A percentile compares a stretch with the other conserved stretches of the same genome.
These are phyloP conservation scores for Drosophila dives DNA, from an alignment of 2,888 invertebrate genomes.

Conservation along the genomic window DNA sequence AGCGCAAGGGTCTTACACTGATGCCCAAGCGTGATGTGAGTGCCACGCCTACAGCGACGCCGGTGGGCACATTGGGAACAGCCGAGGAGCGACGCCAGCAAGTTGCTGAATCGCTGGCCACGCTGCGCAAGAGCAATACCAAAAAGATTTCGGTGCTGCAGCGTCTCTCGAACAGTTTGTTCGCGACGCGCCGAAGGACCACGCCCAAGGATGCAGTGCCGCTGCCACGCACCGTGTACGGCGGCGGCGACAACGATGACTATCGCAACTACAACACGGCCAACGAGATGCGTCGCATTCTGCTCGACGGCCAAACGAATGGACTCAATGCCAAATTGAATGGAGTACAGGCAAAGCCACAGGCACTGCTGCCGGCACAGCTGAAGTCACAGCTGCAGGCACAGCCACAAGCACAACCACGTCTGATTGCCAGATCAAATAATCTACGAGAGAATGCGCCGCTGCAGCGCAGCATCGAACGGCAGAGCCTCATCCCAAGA, in stretches of 20 bases:
- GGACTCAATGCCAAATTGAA: conserved; percentile 20
- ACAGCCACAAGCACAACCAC: background rate
- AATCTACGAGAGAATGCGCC: conserved; percentile 10
- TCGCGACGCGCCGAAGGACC: conserved; percentile 82
- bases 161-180: conserved; percentile 82
- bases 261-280: conserved; percentile 41
- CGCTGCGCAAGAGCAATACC: conserved; percentile 57
- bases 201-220: conserved; percentile 81
- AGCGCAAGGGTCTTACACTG: conserved; percentile 82
- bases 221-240: conserved; percentile 70
- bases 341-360: background rate
- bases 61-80: conserved; percentile 23
- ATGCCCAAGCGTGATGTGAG: conserved; percentile 75
- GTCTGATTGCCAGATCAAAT: background rate
- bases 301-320: conserved; percentile 81
- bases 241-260: conserved; percentile 38
- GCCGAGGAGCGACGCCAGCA: conserved; percentile 48
- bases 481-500: conserved; percentile 80
- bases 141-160: conserved; percentile 84
- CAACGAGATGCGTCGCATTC: conserved; percentile 78
- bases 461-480: conserved; percentile 69
- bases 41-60: conserved; percentile 29
- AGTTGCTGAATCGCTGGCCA: conserved; percentile 52
- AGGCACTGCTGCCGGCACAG: background rate
- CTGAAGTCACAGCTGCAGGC: background rate